phyloP scores from a whole-genome alignment of 1,140 invertebrate species.

The Lasioglossum baleicum region DNA sequence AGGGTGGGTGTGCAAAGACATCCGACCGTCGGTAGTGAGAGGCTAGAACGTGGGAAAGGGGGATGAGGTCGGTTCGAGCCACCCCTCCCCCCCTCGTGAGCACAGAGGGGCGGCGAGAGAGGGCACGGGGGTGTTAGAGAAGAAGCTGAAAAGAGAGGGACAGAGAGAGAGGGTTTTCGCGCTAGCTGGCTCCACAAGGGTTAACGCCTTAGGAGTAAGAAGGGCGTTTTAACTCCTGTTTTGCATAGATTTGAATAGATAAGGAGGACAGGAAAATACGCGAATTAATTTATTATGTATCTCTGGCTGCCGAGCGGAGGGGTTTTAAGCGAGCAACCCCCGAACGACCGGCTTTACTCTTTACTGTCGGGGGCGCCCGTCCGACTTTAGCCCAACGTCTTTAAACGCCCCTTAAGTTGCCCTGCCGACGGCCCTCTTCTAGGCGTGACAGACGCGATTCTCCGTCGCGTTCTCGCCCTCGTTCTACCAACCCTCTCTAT shows the following conservation, averaged over 20 bases:
- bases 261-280: constrained; percentile 73
- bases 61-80: not conserved
- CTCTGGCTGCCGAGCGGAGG: constrained; percentile 62
- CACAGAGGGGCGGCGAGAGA: constrained; percentile 30
- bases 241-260: constrained; percentile 81
- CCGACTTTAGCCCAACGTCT: constrained; percentile 58
- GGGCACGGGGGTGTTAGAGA: constrained; percentile 35
- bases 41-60: constrained; percentile 57
- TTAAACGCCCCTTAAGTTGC: constrained; percentile 71
- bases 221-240: constrained; percentile 78
- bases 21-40: constrained; percentile 67
- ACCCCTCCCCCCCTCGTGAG: not conserved
- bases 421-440: constrained; percentile 47
- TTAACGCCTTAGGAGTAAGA: constrained; percentile 74
- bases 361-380: constrained; percentile 66
- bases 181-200: constrained; percentile 70
- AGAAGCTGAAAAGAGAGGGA: constrained; percentile 54
- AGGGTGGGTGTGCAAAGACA: constrained; percentile 75
- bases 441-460: constrained; percentile 10
- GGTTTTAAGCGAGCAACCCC: constrained; percentile 43
- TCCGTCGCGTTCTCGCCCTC: not conserved
- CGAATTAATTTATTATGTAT: constrained; percentile 80
- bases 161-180: constrained; percentile 4
- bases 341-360: constrained; percentile 68
- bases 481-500: not conserved